A percentile compares a stretch with the other conserved stretches of the same genome.
phyloP scores from a whole-genome alignment of 2,888 invertebrate species.

The Phlogophora meticulosa region DNA sequence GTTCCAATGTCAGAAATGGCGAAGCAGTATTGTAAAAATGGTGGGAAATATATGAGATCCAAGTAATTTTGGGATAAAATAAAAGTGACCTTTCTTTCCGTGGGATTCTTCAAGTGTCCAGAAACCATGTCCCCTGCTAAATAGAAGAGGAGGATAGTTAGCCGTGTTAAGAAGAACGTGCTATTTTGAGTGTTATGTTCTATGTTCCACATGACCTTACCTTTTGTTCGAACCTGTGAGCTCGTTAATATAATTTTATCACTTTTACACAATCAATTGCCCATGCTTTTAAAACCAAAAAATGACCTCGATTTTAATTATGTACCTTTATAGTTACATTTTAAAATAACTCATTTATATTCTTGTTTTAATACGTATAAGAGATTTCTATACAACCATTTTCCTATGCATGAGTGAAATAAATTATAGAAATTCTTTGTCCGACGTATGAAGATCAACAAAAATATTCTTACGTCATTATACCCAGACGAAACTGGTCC shows the following conservation, averaged over 20 bases:
- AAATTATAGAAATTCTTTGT: neutral
- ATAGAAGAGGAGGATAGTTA: neutral
- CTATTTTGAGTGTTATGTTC: conserved; percentile 6
- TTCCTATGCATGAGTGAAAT: neutral
- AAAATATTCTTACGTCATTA: neutral
- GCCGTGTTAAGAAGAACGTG: no score
- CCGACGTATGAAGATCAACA: neutral
- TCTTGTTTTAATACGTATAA: conserved; percentile 2
- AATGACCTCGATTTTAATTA: conserved; percentile 36
- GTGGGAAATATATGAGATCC: no score
- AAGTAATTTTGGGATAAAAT: no score
- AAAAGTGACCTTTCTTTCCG: no score
- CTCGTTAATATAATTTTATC: conserved; percentile 39
- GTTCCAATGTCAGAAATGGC: neutral
- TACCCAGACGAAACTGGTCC: conserved; percentile 44
- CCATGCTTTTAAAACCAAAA: conserved; percentile 24
- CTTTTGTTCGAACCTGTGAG: neutral
- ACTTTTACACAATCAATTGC: conserved; percentile 6
- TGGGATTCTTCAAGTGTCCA: neutral
- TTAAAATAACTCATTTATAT: conserved; percentile 10
- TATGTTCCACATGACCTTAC: conserved; percentile 11
- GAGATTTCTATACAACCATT: neutral
- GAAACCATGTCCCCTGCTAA: neutral
- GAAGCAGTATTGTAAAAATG: no score
- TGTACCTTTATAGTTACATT: no score